These are phyloP conservation scores for Uropetala carovei DNA, from an alignment of 2,888 invertebrate species.

Conservation along the genomic window DNA sequence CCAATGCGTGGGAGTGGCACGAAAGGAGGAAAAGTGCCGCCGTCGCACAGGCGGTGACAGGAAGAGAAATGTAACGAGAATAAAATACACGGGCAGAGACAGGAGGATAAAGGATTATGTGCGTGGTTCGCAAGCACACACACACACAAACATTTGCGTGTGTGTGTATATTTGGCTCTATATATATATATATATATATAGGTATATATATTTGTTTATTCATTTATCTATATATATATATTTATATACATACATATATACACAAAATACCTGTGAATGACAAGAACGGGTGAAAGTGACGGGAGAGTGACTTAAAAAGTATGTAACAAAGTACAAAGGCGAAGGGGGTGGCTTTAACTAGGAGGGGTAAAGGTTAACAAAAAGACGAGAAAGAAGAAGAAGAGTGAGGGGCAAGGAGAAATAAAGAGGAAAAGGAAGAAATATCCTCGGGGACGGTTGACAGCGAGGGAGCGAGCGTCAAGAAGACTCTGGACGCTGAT, in stretches of 20 bases:
- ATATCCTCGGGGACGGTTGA: not conserved
- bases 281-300: constrained; percentile 9
- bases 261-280: constrained; percentile 34
- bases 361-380: not conserved
- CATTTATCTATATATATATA: too few species aligned
- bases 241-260: not conserved
- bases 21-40: not conserved
- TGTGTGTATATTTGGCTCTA: not conserved
- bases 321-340: not conserved
- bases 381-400: not conserved
- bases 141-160: not conserved
- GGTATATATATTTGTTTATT: not conserved
- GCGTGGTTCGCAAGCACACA: not conserved
- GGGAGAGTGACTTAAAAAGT: not conserved
- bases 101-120: not conserved
- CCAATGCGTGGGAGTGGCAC: not conserved
- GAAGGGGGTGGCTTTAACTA: not conserved
- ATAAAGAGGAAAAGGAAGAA: not conserved
- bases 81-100: not conserved
- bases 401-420: not conserved
- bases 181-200: not conserved
- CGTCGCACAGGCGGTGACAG: not conserved
- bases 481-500: constrained; percentile 45
- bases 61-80: constrained; percentile 5
- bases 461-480: constrained; percentile 14